A percentile compares a stretch with the other conserved stretches of the same genome.
Conservation (phyloP, 2,888 invertebrate species). For the Acheta domesticus region DNA sequence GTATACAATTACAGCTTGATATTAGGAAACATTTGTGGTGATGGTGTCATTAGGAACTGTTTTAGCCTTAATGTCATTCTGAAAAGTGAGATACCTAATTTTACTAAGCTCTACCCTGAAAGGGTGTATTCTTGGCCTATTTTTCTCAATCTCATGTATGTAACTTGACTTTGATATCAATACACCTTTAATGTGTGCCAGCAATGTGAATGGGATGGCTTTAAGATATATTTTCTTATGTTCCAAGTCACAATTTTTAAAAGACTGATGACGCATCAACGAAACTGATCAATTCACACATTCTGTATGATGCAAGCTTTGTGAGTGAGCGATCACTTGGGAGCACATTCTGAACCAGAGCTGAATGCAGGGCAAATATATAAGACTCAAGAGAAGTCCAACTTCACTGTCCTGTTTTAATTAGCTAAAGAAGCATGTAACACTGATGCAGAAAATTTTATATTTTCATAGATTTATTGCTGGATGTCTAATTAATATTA, state of each 20-base stretch:
- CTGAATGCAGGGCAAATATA: background rate
- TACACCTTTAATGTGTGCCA: conserved; percentile 18
- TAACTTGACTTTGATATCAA: conserved; percentile 18
- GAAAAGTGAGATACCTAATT: conserved; percentile 12
- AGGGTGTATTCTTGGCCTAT: conserved; percentile 3
- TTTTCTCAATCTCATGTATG: conserved; percentile 18
- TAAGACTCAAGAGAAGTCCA: conserved; percentile 1
- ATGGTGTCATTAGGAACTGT: conserved; percentile 18
- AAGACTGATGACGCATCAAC: conserved; percentile 18
- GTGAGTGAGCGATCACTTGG: background rate
- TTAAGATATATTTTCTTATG: conserved; percentile 18
- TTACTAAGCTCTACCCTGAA: background rate
- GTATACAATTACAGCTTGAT: conserved; percentile 11
- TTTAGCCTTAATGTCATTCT: background rate
- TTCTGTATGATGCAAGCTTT: conserved; percentile 18
- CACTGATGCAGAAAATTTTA: conserved; percentile 31
- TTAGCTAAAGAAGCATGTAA: background rate
- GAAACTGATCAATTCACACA: background rate
- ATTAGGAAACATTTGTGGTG: conserved; percentile 3
- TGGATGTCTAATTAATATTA: conserved; percentile 30
- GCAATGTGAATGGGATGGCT: conserved; percentile 1
- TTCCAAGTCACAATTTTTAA: conserved; percentile 12
- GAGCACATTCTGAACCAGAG: conserved; percentile 11
- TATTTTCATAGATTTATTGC: conserved; percentile 35
- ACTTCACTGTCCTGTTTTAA: background rate